Evolutionary conservation across 2,113 vertebrate species (phyloP).

Genomic region (Aviceda subcristata): DNA sequence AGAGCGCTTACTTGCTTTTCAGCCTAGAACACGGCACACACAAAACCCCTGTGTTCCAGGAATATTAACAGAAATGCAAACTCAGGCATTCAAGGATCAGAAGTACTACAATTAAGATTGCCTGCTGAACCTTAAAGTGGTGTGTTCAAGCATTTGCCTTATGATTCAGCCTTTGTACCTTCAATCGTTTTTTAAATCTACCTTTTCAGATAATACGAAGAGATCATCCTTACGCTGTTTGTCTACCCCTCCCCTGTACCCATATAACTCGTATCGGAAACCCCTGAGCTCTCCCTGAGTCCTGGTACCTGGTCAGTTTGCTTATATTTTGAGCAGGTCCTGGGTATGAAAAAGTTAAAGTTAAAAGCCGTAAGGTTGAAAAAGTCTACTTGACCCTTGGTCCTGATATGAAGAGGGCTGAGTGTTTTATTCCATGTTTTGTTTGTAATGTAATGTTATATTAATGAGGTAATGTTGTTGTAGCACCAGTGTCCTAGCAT

Average conservation of each 20-base stretch:
- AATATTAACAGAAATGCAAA: background rate
- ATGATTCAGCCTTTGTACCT: background rate
- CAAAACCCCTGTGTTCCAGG: background rate
- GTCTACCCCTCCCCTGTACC: background rate
- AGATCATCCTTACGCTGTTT: background rate
- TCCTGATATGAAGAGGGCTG: background rate
- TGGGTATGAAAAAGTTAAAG: background rate
- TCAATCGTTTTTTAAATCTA: background rate
- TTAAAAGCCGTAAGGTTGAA: background rate
- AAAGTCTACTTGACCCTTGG: slow-evolving; percentile 8
- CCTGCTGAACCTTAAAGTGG: background rate
- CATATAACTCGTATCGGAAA: background rate
- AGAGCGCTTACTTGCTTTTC: background rate
- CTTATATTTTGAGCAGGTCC: background rate
- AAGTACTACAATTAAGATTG: background rate
- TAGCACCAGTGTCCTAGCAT: background rate
- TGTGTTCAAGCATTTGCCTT: background rate
- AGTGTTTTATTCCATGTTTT: background rate
- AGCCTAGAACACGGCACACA: background rate
- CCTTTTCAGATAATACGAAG: background rate
- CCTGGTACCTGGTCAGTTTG: background rate
- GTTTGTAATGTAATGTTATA: background rate
- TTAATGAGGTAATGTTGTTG: slow-evolving; percentile 43
- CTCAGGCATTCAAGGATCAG: background rate
- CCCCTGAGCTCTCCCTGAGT: background rate